These are phyloP conservation scores for Acinonyx jubatus DNA, from an alignment of 2,113 vertebrate species.

Conservation along the genomic window DNA sequence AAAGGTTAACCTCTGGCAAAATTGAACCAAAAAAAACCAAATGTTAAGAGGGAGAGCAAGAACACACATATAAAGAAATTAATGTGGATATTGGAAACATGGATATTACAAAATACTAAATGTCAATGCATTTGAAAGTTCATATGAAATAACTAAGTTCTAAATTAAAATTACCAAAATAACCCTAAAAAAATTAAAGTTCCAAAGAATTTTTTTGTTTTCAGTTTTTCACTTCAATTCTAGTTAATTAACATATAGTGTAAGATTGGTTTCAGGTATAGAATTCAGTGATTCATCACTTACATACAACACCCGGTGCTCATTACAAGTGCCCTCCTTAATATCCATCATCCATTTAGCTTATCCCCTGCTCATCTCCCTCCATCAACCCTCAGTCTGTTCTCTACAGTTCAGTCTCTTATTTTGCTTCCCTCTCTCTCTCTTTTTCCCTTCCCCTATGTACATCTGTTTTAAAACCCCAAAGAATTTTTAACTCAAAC, in stretches of 20 bases:
- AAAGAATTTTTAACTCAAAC: neutral
- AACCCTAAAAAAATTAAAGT: neutral
- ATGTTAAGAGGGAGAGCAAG: neutral
- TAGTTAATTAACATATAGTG: too few species aligned
- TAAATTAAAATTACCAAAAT: conserved; percentile 22
- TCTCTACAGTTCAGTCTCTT: too few species aligned
- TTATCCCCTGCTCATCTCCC: too few species aligned
- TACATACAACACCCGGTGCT: too few species aligned
- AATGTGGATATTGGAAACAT: neutral
- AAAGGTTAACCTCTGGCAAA: neutral
- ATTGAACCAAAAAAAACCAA: neutral
- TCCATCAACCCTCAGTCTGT: too few species aligned
- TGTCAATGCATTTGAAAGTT: neutral
- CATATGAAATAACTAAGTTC: neutral
- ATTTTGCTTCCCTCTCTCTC: too few species aligned
- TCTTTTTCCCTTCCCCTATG: too few species aligned
- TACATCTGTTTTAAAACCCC: neutral
- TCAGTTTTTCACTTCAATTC: too few species aligned
- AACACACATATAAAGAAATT: neutral
- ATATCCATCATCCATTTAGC: too few species aligned
- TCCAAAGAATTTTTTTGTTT: neutral
- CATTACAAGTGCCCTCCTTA: too few species aligned
- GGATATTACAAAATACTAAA: neutral
- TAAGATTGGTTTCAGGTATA: too few species aligned
- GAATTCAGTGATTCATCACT: too few species aligned